Base-by-base conservation (phyloP, 2,888 invertebrate species). In the Agrochola circellaris region DNA sequence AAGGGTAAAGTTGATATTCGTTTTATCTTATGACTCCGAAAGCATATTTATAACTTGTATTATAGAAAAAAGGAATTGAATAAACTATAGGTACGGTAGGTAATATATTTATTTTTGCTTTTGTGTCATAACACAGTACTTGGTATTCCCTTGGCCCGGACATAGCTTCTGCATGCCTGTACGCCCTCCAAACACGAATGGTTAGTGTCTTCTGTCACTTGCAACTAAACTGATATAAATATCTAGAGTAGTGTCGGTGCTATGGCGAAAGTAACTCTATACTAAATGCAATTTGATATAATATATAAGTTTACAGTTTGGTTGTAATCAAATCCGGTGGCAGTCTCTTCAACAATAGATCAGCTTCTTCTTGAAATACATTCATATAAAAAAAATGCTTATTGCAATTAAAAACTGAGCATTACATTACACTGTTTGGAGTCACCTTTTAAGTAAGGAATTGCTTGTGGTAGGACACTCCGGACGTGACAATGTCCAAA, bases 191-290 rank as follows among this genome's bases (percentile, higher is more conserved):
- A 17, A 17, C n/a, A 0, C 9, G 13, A 48, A 42, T 5, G 34
- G 15, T 64, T 65, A 51, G 62, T 69, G 42, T 79, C 8, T 84
- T 56, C n/a, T 48, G 74, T 62, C 34, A 30, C 1, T 45, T 34
- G 45, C 56, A 79, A 30, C 51, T 60, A 48, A 77, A 77, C 11
- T 70, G 6, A n/a, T 56, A 73, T 62, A 71, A 62, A 75, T 58
- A 67, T 51, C 34, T 79, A 83, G 60, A 68, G 64, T 84, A 84
- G 73, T 72, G 23, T 69, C 23, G 85, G 87, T 86, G 85, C 85
- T 86, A 81, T 71, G 87, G 84, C 70, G 13, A 70, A 74, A 66
- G 56, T 79, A 51, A 69, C 38, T 60, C 64, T 58, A 34, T 42
- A 62, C 8, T 42, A 23, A 58, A 13, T n/a, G 20, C 62, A 60